Base-by-base conservation (phyloP, 2,113 vertebrate genomes). In the Sialia sialis region DNA sequence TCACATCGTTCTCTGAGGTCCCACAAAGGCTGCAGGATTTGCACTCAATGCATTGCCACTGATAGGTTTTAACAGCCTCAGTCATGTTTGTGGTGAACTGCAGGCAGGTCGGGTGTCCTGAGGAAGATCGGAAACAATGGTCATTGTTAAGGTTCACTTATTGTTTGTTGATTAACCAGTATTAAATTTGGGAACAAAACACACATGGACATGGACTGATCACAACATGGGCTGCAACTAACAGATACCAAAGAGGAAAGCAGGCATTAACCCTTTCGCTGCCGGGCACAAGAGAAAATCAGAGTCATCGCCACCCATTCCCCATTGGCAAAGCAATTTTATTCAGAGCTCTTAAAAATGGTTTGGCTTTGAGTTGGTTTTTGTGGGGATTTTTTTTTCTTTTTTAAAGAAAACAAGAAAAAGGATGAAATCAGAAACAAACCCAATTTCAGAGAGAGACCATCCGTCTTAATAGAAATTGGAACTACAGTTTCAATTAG, bases 41-140 rank as follows among this genome's bases (percentile, higher is more conserved):
- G 98, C 99, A 99, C 96, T 99, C 99, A 95, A 99, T 99, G 97
- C 99, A 99, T 96, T 99, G 99, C 99, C 99, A 99, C 97, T 99
- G 99, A 98, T 99, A 99, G 87, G 99, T 99, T 97, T 98, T 98
- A 95, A 99, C 99, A 3, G 99, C 99, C 97, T 98, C 98, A 29
- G 99, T 99, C 99, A 99, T 99, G 98, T 99, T 99, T 92, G 99
- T 98, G 36, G 99, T 99, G 97, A 99, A 99, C 98, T 99, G 99
- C 97, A 99, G 98, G 95, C 99, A 99, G 79, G 99, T 99, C 12
- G 99, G 99, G 94, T 99, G 99, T 96, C 99, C 99, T 99, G 97
- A 80, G 96, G 93, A 90, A 97, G 97, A 94, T 91, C 1, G 92
- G 80, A 97, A 97, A 96, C 48, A 93, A 70, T 17, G 49, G 92